Evolutionary conservation across 2,113 vertebrate genomes (phyloP).

Genomic region (Phyllostomus hastatus): DNA sequence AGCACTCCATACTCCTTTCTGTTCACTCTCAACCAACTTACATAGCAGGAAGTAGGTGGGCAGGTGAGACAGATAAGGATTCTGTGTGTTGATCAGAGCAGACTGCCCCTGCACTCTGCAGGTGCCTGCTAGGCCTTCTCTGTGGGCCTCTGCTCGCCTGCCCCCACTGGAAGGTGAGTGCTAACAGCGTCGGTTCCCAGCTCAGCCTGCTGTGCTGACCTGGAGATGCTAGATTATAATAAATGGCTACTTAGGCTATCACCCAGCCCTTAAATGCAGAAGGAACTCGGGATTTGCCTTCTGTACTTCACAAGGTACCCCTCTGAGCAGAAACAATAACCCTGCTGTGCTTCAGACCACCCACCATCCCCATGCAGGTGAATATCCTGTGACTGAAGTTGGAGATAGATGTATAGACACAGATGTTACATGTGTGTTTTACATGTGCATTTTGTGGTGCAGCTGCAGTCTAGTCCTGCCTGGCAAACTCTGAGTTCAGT

Average conservation of each 20-base stretch:
- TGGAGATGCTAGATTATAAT: background rate
- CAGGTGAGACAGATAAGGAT: background rate
- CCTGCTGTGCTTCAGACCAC: background rate
- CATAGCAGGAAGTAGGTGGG: background rate
- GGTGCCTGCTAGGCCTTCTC: background rate
- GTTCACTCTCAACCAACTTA: background rate
- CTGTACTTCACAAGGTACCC: background rate
- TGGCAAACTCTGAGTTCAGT: too few relatives aligned
- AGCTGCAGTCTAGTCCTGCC: too few relatives aligned
- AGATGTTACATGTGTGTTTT: background rate
- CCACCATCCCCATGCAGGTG: background rate
- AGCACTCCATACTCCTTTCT: background rate
- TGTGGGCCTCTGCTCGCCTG: background rate
- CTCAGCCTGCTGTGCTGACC: background rate
- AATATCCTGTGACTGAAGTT: background rate
- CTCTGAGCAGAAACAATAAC: background rate
- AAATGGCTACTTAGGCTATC: background rate
- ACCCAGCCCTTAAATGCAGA: background rate
- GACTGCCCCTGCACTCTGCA: background rate
- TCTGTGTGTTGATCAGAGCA: background rate
- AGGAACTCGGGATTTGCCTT: background rate
- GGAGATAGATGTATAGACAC: background rate
- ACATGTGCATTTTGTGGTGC: background rate
- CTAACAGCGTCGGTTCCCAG: background rate
- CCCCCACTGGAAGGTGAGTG: background rate